Evolutionary conservation across 1,140 invertebrate species (phyloP).

Genomic region (Streblospio benedicti): DNA sequence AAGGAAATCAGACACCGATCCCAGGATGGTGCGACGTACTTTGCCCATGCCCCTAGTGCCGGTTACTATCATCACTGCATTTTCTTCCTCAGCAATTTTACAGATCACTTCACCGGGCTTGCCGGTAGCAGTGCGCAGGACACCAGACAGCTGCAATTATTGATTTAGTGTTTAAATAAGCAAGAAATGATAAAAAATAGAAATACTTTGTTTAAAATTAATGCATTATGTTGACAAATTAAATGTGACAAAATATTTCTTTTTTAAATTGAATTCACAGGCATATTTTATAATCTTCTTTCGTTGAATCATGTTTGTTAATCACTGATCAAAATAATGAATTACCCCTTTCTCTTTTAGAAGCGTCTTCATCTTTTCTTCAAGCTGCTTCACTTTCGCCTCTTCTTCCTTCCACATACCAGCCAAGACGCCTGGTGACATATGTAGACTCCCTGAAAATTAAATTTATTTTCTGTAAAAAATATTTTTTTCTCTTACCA

Average conservation of each 20-base stretch:
- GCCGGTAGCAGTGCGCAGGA: constrained; percentile 7
- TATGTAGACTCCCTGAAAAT: constrained; percentile 5
- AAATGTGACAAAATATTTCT: too few relatives aligned
- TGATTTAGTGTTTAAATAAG: too few relatives aligned
- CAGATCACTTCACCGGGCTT: constrained; percentile 15
- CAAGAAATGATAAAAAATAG: too few relatives aligned
- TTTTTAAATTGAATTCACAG: too few relatives aligned
- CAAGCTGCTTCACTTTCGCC: constrained; percentile 12
- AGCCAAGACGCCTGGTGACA: constrained; percentile 17
- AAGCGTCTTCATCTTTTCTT: constrained; percentile 16
- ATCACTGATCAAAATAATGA: background rate
- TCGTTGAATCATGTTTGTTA: too few relatives aligned
- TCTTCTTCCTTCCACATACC: constrained; percentile 17
- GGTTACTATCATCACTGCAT: constrained; percentile 15
- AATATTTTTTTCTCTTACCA: too few relatives aligned
- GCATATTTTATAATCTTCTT: too few relatives aligned
- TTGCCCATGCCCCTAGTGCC: constrained; percentile 16
- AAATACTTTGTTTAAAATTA: too few relatives aligned
- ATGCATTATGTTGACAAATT: too few relatives aligned
- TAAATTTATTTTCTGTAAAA: too few relatives aligned
- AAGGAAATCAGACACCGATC: constrained; percentile 14
- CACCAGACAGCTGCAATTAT: too few relatives aligned
- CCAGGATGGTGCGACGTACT: constrained; percentile 13
- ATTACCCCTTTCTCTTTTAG: constrained; percentile 16
- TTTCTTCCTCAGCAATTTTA: constrained; percentile 13